Base-by-base conservation (phyloP, 2,888 invertebrate genomes). In the Pyrrhosoma nymphula region DNA sequence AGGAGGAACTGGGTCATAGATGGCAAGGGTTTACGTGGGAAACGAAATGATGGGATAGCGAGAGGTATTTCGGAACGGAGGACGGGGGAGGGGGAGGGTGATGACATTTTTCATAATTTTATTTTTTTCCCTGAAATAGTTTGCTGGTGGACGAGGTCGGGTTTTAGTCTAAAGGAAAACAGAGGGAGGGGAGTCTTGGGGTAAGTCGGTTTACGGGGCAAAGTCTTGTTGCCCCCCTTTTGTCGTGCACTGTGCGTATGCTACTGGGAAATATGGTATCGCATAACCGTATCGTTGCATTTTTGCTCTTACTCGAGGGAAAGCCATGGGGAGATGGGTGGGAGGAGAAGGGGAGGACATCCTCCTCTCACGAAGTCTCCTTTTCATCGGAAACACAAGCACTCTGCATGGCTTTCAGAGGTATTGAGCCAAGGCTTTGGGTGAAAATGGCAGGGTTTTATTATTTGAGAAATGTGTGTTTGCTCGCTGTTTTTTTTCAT, bases 321-420 rank as follows among this genome's bases (percentile, higher is more conserved):
- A 35, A 82, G 30, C 69, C n/a, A 26, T 0, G 69, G 26, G 69
- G 69, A 60, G 6, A 8, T 2, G 23, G 69, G n/a, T 23, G n/a
- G 23, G 69, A 69, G 69, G 26, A 69, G 8, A 12, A 8, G 60
- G 60, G 1, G 60, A 20, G 2, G 47, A 47, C 47, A 4, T 8
- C 47, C 47, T 47, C 47, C 47, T 47, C 47, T 26, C 69, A 18
- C 35, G 3, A 55, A 55, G n/a, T 26, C 47, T 55, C n/a, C 89
- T 56, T 89, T 89, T 89, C 89, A 89, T 55, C 47, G 89, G 55
- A 89, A 55, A 55, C 89, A 89, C 23, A 20, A 82, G 89, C 89
- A 89, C 89, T 89, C 89, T 55, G 55, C 89, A 89, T 89, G 88
- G 89, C 89, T 89, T 89, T 89, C 89, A 89, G 89, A 89, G 89